Conservation (phyloP, 2,888 invertebrate genomes). For the Tortrix viridana region DNA sequence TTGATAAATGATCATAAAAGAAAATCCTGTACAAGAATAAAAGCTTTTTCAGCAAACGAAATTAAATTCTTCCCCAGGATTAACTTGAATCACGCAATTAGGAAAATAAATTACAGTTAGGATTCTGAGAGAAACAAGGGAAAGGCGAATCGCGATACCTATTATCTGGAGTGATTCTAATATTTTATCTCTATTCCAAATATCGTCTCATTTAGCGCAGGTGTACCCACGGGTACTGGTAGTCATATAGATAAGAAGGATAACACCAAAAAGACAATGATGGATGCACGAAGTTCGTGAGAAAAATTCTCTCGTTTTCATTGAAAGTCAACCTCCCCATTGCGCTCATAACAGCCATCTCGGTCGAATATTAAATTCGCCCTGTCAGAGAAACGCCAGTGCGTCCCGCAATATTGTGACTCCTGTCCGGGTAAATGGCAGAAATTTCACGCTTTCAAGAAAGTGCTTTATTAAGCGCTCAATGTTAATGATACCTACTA, state of each 20-base stretch:
- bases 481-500: constrained; percentile 5
- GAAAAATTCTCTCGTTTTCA: constrained; percentile 59
- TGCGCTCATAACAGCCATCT: constrained; percentile 61
- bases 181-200: constrained; percentile 1
- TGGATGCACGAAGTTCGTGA: constrained; percentile 59
- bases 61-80: constrained; percentile 66
- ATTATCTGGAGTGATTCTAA: constrained; percentile 42
- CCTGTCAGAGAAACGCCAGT: constrained; percentile 64
- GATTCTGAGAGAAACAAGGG: constrained; percentile 50
- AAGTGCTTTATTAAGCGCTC: not conserved
- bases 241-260: constrained; percentile 43
- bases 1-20: not conserved
- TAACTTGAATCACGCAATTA: constrained; percentile 71
- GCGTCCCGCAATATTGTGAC: constrained; percentile 70
- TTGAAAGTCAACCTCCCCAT: constrained; percentile 44
- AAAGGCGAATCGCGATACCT: constrained; percentile 43
- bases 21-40: constrained; percentile 43
- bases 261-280: constrained; percentile 64
- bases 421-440: constrained; percentile 53
- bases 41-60: constrained; percentile 49
- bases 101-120: constrained; percentile 67
- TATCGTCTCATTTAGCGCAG: constrained; percentile 35
- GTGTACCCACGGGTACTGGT: constrained; percentile 43
- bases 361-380: constrained; percentile 76
- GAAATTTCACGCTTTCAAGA: constrained; percentile 4